phyloP scores from a whole-genome alignment of 2,113 vertebrate genomes.

The Oncorhynchus masou region DNA sequence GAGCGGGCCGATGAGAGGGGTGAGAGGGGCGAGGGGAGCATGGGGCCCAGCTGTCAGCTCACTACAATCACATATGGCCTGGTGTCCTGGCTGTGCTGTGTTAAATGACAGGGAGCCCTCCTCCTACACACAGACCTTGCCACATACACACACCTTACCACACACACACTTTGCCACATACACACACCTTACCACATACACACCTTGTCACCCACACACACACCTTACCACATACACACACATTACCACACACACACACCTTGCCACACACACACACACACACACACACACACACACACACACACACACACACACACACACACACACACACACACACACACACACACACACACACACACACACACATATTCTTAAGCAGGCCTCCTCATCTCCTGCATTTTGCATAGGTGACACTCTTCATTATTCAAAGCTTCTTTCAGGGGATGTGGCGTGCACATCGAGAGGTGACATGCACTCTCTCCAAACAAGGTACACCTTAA shows the following conservation, averaged over 20 bases:
- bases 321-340: constrained; percentile 33
- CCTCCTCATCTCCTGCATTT: constrained; percentile 73
- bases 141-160: constrained; percentile 35
- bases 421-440: constrained; percentile 78
- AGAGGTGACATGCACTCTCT: constrained; percentile 74
- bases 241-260: constrained; percentile 29
- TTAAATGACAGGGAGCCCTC: constrained; percentile 63
- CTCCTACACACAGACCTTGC: constrained; percentile 41
- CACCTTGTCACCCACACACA: constrained; percentile 34
- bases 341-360: constrained; percentile 28
- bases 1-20: constrained; percentile 19
- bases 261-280: background rate
- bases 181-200: constrained; percentile 15
- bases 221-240: constrained; percentile 42
- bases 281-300: too few species aligned
- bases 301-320: too few species aligned
- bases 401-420: constrained; percentile 79
- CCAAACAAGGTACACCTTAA: constrained; percentile 76
- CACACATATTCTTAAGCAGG: constrained; percentile 31
- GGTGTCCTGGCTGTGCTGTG: constrained; percentile 56
- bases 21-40: constrained; percentile 16
- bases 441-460: constrained; percentile 69
- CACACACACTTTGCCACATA: constrained; percentile 13
- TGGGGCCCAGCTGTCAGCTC: constrained; percentile 65
- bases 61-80: constrained; percentile 62